Evolutionary conservation across 30 jellyfish, hydroid and myxozoan genomes (phyloP), one percentile per base, ranked within the genome.

Genomic region (Phacellophora camtschatica): DNA sequence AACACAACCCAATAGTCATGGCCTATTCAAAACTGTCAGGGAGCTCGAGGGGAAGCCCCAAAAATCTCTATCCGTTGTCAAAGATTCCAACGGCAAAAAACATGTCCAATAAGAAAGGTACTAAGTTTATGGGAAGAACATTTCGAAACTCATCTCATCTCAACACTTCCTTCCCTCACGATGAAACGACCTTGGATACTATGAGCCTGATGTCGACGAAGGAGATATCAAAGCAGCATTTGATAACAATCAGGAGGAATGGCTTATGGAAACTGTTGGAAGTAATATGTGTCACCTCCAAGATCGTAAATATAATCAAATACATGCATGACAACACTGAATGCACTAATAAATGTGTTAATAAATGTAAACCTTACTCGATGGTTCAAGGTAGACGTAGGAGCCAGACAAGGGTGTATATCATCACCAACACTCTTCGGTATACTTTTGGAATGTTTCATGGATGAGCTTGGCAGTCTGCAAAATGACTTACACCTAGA

Each of bases 351-450:
- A n/a, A n/a, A n/a, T 13, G 87, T 74, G 29, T 16, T 82, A 11
- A 53, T 82, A 12, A 50, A 68, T 45, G 74, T 82, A 19, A 56
- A 66, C 23, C 76, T 63, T n/a, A 80, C 91, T 9, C 88, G 66
- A 24, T 80, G 91, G 91, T 80, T 80, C 35, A 45, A 51, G 31
- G 85, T 82, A 16, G 59, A 45, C 19, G 90, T 29, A 10, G 94
- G 89, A 16, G 94, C 70, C 36, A 82, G 90, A 27, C 94, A 82
- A 34, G 82, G 89, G 54, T 82, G 94, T 70, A 13, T 82, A 30
- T 29, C 70, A 12, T 82, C 94, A 10, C 94, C 90, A 16, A 34
- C 66, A 13, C 63, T 82, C 11, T 82, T 69, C 86, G 70, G 70
- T 57, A 51, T 70, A 43, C 49, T 82, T 49, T 83, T 82, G 10